Percentiles rank a stretch among this genome's conserved stretches.
These are phyloP conservation scores for Harpegnathos saltator DNA, from an alignment of 1,140 invertebrate species.

Conservation along the genomic window DNA sequence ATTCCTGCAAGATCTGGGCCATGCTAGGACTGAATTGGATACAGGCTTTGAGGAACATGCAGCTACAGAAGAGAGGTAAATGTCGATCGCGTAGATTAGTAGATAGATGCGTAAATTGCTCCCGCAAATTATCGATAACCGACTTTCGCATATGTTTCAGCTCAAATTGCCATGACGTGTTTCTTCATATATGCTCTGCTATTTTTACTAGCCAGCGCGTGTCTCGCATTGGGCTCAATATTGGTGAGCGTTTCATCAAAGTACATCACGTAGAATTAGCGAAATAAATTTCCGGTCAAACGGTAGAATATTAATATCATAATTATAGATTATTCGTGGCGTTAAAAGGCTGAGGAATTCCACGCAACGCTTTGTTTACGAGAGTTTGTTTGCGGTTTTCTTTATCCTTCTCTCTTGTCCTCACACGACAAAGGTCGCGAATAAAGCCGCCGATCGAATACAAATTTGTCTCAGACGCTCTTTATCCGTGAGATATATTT, in stretches of 20 bases:
- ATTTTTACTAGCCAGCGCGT: conserved; percentile 77
- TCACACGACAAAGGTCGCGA: conserved; percentile 21
- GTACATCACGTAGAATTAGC: neutral
- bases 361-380: neutral
- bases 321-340: too few relatives aligned
- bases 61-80: conserved; percentile 77
- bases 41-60: conserved; percentile 73
- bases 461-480: conserved; percentile 53
- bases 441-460: conserved; percentile 40
- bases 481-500: conserved; percentile 68
- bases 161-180: conserved; percentile 72
- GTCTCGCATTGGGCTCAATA: conserved; percentile 79
- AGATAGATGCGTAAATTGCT: conserved; percentile 1
- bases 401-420: neutral
- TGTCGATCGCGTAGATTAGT: neutral
- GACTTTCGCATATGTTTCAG: conserved; percentile 66
- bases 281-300: neutral
- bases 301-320: too few relatives aligned
- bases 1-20: conserved; percentile 76
- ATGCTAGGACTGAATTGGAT: conserved; percentile 82
- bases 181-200: conserved; percentile 76
- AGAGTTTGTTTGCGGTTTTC: neutral
- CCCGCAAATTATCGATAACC: neutral
- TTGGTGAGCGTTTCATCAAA: conserved; percentile 73
- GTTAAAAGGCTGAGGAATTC: neutral